Conservation (phyloP, 2,113 vertebrate genomes). For the Rhadina sibilatrix region DNA sequence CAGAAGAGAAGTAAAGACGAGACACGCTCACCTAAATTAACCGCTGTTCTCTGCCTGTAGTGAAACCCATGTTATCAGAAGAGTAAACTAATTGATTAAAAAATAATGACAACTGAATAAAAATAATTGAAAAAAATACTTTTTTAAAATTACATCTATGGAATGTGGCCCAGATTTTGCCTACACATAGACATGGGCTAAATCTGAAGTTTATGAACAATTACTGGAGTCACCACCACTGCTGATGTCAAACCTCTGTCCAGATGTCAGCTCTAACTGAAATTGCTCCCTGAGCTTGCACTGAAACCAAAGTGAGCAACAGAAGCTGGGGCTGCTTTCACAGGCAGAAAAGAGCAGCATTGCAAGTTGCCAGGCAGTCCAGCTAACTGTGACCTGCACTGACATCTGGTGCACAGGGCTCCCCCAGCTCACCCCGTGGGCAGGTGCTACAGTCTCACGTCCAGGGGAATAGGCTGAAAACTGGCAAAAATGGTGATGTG, state of each 20-base stretch:
- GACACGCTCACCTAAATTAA: background rate
- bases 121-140: background rate
- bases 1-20: background rate
- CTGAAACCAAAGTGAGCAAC: background rate
- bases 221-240: background rate
- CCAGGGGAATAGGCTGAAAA: background rate
- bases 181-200: background rate
- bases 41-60: background rate
- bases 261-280: background rate
- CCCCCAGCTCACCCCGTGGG: accelerated
- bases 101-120: background rate
- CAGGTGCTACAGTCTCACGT: background rate
- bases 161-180: background rate
- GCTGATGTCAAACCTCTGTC: background rate
- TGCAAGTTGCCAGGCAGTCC: background rate
- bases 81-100: background rate
- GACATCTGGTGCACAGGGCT: background rate
- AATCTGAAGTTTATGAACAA: background rate
- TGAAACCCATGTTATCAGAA: background rate
- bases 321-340: background rate
- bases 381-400: background rate
- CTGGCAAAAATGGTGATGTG: background rate
- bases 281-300: background rate
- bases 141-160: background rate
- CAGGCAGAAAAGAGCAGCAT: background rate